Base-by-base conservation (phyloP, 2,888 invertebrate species). In the Iselma pallidipennis region DNA sequence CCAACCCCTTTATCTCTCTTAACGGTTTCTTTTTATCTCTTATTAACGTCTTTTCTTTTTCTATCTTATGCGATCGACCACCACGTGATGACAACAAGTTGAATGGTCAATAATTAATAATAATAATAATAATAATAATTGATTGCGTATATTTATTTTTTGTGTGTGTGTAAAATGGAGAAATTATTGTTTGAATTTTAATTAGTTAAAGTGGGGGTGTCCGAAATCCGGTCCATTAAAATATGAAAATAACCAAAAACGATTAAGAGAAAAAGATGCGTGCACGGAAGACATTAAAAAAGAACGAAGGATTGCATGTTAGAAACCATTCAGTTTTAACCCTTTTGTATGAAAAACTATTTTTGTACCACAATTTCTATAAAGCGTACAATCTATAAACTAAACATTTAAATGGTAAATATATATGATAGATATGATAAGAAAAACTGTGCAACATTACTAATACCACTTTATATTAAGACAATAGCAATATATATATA, bases 241-340 rank as follows among this genome's bases (percentile, higher is more conserved):
- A 57, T 50, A 61, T 61, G 61, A 50, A 59, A 55, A 37, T 60
- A 51, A 60, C 60, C 48, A 52, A 61, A 37, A 61, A 75, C 71
- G 75, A 76, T 77, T 76, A 76, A 76, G 75, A 75, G 79, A 81
- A 80, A 79, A 76, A 76, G 74, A 80, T 80, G 81, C 81, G 81
- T 81, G 81, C 68, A 74, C 70, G 70, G 71, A 66, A 71, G 67
- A 78, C 80, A 80, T 81, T 81, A 80, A 79, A 81, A 81, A 81
- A 72, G 57, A 65, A 29, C 31, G 21, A 70, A 10, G 21, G 42
- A 10, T 77, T 71, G 78, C 78, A 77, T 78, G 77, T 72, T 60
- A 60, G 63, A 68, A 66, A 65, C 71, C 76, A 76, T 76, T 77
- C 76, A 74, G 64, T 60, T 64, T 64, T 49, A 64, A 72, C 75